phyloP scores from a whole-genome alignment of 2,888 invertebrate genomes.

The Syrista parreyssii region DNA sequence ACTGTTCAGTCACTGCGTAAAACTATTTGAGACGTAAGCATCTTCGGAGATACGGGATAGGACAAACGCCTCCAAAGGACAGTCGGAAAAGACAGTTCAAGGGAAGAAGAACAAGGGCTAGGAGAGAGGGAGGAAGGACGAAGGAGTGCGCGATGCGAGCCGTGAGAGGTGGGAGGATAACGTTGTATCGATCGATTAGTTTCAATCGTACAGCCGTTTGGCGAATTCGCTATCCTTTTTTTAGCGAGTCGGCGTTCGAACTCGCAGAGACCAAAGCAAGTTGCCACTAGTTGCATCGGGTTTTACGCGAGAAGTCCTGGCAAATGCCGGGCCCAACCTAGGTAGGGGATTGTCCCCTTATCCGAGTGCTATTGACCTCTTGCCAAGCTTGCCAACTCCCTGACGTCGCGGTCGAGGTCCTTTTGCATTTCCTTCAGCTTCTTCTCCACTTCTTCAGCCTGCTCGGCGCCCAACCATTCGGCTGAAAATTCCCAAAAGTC shows the following conservation, averaged over 20 bases:
- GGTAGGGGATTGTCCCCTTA: slow-evolving; percentile 9
- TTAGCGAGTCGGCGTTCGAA: slow-evolving; percentile 2
- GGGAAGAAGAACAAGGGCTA: too few species aligned
- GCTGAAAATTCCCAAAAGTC: slow-evolving; percentile 28
- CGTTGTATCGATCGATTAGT: background rate
- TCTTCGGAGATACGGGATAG: too few species aligned
- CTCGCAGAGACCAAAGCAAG: slow-evolving; percentile 11
- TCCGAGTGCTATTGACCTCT: slow-evolving; percentile 14
- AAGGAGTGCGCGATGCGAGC: too few species aligned
- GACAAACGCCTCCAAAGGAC: too few species aligned
- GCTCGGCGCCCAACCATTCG: slow-evolving; percentile 44
- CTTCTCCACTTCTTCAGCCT: slow-evolving; percentile 45
- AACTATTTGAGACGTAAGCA: too few species aligned
- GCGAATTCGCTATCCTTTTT: too few species aligned
- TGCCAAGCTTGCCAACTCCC: slow-evolving; percentile 48
- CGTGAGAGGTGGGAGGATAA: too few species aligned
- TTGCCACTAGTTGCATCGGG: slow-evolving; percentile 7
- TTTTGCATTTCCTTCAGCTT: slow-evolving; percentile 49
- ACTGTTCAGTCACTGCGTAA: too few species aligned
- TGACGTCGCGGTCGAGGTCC: slow-evolving; percentile 59
- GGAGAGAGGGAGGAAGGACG: too few species aligned
- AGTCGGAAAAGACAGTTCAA: too few species aligned
- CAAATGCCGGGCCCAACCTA: slow-evolving; percentile 12
- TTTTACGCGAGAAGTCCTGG: slow-evolving; percentile 12
- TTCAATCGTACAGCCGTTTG: background rate